A percentile compares a stretch with the other conserved stretches of the same genome.
These are phyloP conservation scores for Ataeniobius toweri DNA, from an alignment of 2,797 vertebrate genomes.

Conservation along the genomic window DNA sequence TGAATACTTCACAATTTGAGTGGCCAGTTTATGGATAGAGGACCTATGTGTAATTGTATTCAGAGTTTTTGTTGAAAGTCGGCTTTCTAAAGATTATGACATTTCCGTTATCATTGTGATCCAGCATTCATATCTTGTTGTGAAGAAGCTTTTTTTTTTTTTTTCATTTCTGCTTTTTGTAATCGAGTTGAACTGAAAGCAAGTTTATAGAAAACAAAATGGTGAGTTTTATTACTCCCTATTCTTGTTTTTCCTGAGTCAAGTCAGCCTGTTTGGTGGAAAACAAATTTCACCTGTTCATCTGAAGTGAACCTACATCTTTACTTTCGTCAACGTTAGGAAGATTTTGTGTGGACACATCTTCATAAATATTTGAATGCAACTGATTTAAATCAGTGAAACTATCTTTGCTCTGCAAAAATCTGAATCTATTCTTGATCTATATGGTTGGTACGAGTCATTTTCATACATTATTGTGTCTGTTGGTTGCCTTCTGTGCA, in stretches of 20 bases:
- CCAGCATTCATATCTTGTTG: conserved; percentile 32
- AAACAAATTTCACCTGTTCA: conserved; percentile 45
- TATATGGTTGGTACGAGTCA: conserved; percentile 17
- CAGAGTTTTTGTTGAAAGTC: conserved; percentile 44
- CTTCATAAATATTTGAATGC: conserved; percentile 1
- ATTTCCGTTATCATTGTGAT: conserved; percentile 38
- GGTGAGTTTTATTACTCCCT: conserved; percentile 71
- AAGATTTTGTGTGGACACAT: not conserved
- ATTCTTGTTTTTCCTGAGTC: conserved; percentile 88
- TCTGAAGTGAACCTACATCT: not conserved
- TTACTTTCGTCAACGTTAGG: not conserved
- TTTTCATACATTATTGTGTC: conserved; percentile 24
- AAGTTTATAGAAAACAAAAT: conserved; percentile 23
- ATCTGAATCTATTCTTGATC: not conserved
- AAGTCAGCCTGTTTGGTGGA: conserved; percentile 82
- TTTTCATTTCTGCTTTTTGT: conserved; percentile 1
- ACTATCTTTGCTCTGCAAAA: not conserved
- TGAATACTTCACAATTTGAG: conserved; percentile 33
- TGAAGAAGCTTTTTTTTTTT: conserved; percentile 34
- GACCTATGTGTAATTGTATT: conserved; percentile 46
- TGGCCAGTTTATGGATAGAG: conserved; percentile 17
- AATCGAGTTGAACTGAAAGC: conserved; percentile 30
- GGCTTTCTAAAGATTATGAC: conserved; percentile 74
- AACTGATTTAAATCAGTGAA: not conserved
- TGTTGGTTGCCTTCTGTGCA: conserved; percentile 15